phyloP scores from a whole-genome alignment of 2,113 vertebrate genomes.

The Probosciger aterrimus region DNA sequence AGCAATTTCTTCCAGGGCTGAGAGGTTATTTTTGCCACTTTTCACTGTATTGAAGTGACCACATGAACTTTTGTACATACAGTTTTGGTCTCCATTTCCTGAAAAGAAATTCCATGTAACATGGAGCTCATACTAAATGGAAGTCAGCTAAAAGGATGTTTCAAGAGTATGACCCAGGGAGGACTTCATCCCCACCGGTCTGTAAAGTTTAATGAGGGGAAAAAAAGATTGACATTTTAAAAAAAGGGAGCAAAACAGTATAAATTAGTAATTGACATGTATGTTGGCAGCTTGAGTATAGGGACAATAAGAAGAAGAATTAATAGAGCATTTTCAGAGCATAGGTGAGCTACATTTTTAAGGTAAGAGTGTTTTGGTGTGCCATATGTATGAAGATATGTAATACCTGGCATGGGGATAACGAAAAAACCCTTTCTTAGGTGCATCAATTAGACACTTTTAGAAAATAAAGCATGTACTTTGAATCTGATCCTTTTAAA shows the following conservation, averaged over 20 bases:
- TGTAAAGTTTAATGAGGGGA: neutral
- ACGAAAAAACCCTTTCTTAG: neutral
- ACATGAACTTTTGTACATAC: neutral
- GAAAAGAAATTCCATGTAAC: neutral
- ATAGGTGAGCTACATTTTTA: neutral
- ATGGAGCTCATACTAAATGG: neutral
- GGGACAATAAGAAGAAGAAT: neutral
- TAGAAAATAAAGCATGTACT: neutral
- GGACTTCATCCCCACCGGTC: neutral
- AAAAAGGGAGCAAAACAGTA: neutral
- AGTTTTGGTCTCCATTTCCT: neutral
- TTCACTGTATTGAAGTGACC: neutral
- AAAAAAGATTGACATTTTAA: neutral
- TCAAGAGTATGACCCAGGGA: neutral
- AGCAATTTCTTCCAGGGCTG: slow-evolving; percentile 1
- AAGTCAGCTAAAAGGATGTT: neutral
- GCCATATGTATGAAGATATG: neutral
- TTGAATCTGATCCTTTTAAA: neutral
- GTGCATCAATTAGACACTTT: neutral
- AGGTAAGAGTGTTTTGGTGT: neutral
- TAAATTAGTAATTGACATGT: neutral
- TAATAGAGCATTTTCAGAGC: neutral
- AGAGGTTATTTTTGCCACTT: neutral
- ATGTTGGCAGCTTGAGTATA: neutral
- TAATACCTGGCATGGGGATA: neutral